Base-by-base conservation (phyloP, 2,888 invertebrate genomes). In the Furcula furcula region DNA sequence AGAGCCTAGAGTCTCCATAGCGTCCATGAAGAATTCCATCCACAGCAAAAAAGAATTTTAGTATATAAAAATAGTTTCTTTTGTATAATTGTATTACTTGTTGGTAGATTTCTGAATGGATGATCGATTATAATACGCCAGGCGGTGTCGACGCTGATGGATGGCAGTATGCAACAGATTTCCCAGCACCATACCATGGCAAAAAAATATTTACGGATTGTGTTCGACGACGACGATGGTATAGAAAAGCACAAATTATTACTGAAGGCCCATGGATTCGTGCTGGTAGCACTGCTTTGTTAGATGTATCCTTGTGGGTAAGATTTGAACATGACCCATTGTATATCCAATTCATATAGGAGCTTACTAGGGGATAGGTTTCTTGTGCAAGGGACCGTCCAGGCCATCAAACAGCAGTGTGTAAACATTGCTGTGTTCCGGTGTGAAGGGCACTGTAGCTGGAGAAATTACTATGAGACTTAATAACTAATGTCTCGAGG, bases 91-190 rank as follows among this genome's bases (percentile, higher is more conserved):
- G 30, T n/a, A n/a, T n/a, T n/a, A n/a, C n/a, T 14, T 33, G 1
- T 41, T 45, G 62, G 25, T 46, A 93, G 93, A 90, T 93, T 42
- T 94, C 95, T 0, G 97, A 97, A 70, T 98, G 98, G 98, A 91
- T 94, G 74, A 91, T 97, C n/a, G 98, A 98, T 79, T 97, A 94
- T 70, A 94, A 94, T 66, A 94, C 95, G 5, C 94, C 95, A 0
- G 97, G 96, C 1, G 97, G 97, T 1, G 96, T 95, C 0, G 97
- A 98, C 75, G 91, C 92, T 38, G 96, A 97, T 51, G 98, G 98
- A 1, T 98, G 98, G 98, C 98, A 98, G 69, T 98, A 97, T 77
- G 97, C 97, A 0, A 94, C 95, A 1, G 97, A 97, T 80, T 97
- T 98, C 69, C 96, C 97, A 1, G 92, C 95, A 1, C 92, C 93